Conservation (phyloP, 2,888 invertebrate species). For the Papilio protenor region DNA sequence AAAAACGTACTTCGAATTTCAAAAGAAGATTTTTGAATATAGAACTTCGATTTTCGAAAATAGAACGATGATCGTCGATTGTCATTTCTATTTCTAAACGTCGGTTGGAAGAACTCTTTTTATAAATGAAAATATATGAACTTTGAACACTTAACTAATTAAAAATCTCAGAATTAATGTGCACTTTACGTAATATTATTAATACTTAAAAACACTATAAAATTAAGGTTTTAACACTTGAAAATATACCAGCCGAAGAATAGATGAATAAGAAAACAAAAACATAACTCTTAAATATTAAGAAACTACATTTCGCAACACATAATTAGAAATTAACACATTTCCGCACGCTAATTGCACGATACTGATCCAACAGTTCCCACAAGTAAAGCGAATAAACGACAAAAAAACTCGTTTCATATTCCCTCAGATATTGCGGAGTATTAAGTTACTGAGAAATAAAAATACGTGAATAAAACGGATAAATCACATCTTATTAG, state of each 20-base stretch:
- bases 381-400: conserved; percentile 25
- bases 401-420: conserved; percentile 21
- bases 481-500: conserved; percentile 68
- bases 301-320: background rate
- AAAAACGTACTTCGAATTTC: background rate
- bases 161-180: background rate
- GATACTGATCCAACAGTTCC: conserved; percentile 23
- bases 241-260: background rate
- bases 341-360: conserved; percentile 31
- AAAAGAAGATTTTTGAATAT: background rate
- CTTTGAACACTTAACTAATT: background rate
- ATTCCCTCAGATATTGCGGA: conserved; percentile 28
- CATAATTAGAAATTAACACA: conserved; percentile 35
- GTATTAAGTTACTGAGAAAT: conserved; percentile 41
- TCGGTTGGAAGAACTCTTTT: background rate
- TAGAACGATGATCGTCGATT: background rate
- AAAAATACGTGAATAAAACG: conserved; percentile 45
- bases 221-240: background rate
- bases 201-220: background rate
- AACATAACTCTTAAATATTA: background rate
- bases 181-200: conserved; percentile 14
- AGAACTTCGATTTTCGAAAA: background rate
- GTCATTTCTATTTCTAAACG: background rate
- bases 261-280: background rate
- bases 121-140: background rate